A percentile compares a stretch with the other conserved stretches of the same genome.
These are phyloP conservation scores for Heliopora coerulea DNA, from an alignment of 92 coral and sea anemone genomes.

Conservation along the genomic window DNA sequence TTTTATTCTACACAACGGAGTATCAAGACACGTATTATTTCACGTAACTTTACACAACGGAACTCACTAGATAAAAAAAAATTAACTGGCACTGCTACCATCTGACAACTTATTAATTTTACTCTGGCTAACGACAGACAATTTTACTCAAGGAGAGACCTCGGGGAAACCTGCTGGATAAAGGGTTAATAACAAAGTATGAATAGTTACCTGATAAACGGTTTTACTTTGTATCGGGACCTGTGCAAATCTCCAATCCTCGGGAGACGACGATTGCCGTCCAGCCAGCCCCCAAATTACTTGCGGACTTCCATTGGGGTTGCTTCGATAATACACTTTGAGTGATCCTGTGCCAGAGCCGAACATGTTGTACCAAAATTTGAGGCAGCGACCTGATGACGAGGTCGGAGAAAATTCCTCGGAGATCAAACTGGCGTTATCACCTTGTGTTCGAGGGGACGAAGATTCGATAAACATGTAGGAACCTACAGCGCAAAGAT, in stretches of 20 bases:
- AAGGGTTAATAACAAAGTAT: background rate
- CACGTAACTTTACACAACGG: too few relatives aligned
- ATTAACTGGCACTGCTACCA: too few relatives aligned
- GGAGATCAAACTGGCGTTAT: constrained; percentile 76
- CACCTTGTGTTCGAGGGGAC: constrained; percentile 62
- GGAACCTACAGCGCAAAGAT: constrained; percentile 54
- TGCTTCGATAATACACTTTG: constrained; percentile 56
- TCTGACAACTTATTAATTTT: too few relatives aligned
- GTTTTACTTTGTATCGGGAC: constrained; percentile 76
- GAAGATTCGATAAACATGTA: constrained; percentile 90
- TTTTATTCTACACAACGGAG: too few relatives aligned
- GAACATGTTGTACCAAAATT: constrained; percentile 95
- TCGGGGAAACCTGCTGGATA: too few relatives aligned
- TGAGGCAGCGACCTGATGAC: constrained; percentile 83
- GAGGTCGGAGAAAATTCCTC: constrained; percentile 92
- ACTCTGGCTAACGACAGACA: too few relatives aligned
- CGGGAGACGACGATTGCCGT: constrained; percentile 34
- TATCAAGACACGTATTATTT: too few relatives aligned
- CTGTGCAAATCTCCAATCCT: constrained; percentile 73
- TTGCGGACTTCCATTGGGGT: constrained; percentile 61
- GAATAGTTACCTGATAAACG: constrained; percentile 67
- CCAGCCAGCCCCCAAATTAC: constrained; percentile 73
- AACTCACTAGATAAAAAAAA: too few relatives aligned
- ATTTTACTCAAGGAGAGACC: too few relatives aligned
- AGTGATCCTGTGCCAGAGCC: constrained; percentile 67